These are phyloP conservation scores for Athetis lepigone DNA, from an alignment of 2,888 invertebrate species.

Conservation along the genomic window DNA sequence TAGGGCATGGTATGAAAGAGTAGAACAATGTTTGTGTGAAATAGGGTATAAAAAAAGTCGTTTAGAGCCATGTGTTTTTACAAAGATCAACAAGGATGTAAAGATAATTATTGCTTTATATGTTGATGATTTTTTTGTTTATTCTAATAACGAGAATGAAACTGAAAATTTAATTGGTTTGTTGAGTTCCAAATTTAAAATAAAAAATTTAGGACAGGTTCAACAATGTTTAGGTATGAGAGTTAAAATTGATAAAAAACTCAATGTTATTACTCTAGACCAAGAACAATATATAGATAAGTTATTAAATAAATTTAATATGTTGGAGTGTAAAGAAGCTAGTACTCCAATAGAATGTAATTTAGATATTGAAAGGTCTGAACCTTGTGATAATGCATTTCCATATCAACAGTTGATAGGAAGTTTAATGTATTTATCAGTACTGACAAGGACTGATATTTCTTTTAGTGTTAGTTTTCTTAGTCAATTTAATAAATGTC, in stretches of 20 bases:
- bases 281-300: constrained; percentile 31
- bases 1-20: neutral
- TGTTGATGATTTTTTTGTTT: constrained; percentile 61
- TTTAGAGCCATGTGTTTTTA: constrained; percentile 37
- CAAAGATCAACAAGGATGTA: constrained; percentile 24
- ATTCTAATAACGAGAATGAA: constrained; percentile 27
- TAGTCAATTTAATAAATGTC: constrained; percentile 33
- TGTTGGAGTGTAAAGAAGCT: constrained; percentile 29
- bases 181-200: constrained; percentile 21
- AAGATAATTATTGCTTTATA: constrained; percentile 53
- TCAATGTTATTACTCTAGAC: constrained; percentile 22
- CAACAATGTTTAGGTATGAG: constrained; percentile 45
- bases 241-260: constrained; percentile 27
- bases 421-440: constrained; percentile 22
- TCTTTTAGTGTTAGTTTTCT: constrained; percentile 19
- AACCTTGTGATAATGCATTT: neutral
- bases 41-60: neutral
- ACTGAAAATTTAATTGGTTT: constrained; percentile 5
- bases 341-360: constrained; percentile 41
- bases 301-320: constrained; percentile 31
- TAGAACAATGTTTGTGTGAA: neutral
- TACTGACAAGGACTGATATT: constrained; percentile 21
- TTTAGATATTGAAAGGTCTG: constrained; percentile 24
- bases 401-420: too few species aligned
- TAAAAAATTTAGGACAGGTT: constrained; percentile 38